A percentile compares a stretch with the other conserved stretches of the same genome.
Evolutionary conservation across 2,113 vertebrate species (phyloP).

Genomic region (Rhynchomys soricoides): DNA sequence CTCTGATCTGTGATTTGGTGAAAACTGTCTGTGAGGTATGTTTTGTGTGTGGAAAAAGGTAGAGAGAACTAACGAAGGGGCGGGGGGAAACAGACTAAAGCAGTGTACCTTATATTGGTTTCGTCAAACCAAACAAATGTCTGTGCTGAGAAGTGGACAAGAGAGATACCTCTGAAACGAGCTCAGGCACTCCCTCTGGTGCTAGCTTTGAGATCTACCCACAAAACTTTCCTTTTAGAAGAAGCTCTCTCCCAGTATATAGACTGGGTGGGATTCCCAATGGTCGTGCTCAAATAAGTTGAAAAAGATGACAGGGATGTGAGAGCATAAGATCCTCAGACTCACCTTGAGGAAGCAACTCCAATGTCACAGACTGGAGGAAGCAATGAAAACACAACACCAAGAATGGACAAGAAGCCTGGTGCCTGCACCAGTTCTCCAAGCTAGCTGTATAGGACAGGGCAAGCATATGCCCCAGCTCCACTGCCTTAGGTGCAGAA

Average conservation of each 20-base stretch:
- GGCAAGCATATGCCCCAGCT: neutral
- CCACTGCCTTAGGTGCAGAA: neutral
- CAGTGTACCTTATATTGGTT: slow-evolving; percentile 67
- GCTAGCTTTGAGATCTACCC: neutral
- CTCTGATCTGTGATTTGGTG: neutral
- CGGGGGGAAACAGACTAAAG: slow-evolving; percentile 35
- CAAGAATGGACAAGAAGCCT: slow-evolving; percentile 15
- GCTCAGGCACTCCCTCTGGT: neutral
- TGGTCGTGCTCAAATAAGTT: slow-evolving; percentile 54
- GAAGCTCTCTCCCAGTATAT: neutral
- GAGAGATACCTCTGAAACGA: neutral
- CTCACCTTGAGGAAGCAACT: neutral
- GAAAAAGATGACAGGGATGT: slow-evolving; percentile 37
- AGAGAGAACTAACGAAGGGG: neutral
- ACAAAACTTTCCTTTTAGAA: neutral
- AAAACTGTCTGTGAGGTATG: slow-evolving; percentile 67
- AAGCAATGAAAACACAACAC: neutral
- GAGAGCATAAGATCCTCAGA: neutral
- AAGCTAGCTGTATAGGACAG: neutral
- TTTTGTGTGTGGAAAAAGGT: slow-evolving; percentile 11
- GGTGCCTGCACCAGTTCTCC: slow-evolving; percentile 46
- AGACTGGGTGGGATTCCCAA: slow-evolving; percentile 48
- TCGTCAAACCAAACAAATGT: neutral
- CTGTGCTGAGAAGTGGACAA: neutral
- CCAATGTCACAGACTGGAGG: slow-evolving; percentile 6